Evolutionary conservation across 2,797 vertebrate genomes (phyloP).

Genomic region (Carduelis carduelis): DNA sequence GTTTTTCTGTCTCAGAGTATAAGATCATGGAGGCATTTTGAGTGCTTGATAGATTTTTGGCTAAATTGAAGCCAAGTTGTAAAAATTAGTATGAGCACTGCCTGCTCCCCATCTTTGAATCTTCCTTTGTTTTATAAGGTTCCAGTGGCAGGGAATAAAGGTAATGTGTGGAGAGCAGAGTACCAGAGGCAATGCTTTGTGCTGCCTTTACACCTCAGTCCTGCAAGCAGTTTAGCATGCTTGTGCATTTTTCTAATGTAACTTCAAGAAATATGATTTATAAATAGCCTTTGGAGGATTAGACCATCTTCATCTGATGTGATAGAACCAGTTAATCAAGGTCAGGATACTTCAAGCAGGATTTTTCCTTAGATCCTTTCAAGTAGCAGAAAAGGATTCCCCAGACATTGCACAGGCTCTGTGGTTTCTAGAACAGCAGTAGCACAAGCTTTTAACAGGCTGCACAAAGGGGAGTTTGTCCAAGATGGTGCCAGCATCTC

Average conservation of each 20-base stretch:
- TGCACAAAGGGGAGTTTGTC: not conserved
- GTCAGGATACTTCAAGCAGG: not conserved
- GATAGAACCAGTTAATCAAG: not conserved
- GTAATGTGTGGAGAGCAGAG: not conserved
- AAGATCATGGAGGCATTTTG: not conserved
- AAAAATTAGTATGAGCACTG: not conserved
- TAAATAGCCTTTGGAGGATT: constrained; percentile 16
- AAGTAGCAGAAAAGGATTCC: not conserved
- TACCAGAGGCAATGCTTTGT: not conserved
- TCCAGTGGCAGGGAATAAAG: not conserved
- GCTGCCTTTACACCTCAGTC: not conserved
- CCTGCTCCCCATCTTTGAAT: not conserved
- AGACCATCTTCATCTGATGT: not conserved
- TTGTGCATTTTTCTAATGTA: not conserved
- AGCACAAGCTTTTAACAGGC: not conserved
- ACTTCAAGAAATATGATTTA: not conserved
- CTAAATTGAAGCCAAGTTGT: not conserved
- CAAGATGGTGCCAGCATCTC: not conserved
- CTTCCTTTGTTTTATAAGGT: not conserved
- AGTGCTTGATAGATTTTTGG: not conserved
- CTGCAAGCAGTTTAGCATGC: not conserved
- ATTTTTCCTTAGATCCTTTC: not conserved
- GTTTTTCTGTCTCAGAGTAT: not conserved
- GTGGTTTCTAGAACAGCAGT: not conserved
- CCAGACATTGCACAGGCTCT: not conserved